A percentile compares a stretch with the other conserved stretches of the same genome.
Conservation (phyloP, 2,113 vertebrate genomes). For the Varanus salvator region DNA sequence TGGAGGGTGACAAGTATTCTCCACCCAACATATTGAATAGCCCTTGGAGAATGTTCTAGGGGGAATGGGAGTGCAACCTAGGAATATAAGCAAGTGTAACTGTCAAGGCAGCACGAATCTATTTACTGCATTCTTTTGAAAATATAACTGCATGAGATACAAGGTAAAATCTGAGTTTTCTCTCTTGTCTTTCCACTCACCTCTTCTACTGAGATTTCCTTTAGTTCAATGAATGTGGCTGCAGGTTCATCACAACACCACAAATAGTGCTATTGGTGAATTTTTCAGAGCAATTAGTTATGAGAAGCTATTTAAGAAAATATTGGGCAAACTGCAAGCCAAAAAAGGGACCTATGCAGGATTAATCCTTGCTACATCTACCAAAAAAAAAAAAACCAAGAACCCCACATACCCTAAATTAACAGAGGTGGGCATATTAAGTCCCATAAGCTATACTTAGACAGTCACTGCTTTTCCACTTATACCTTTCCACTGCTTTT, state of each 20-base stretch:
- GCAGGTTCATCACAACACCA: background rate
- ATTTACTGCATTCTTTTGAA: background rate
- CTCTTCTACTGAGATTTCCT: background rate
- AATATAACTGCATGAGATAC: background rate
- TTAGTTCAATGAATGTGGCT: background rate
- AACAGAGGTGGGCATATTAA: background rate
- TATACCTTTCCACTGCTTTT: background rate
- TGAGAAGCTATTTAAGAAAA: background rate
- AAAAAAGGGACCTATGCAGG: background rate
- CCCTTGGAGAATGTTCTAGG: too few species aligned
- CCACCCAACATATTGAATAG: too few species aligned
- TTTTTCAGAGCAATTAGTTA: background rate
- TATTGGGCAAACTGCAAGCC: background rate
- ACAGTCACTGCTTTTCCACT: background rate
- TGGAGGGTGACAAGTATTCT: too few species aligned
- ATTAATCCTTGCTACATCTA: background rate
- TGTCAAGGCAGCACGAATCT: background rate
- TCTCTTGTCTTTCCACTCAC: background rate
- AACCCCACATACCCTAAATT: background rate
- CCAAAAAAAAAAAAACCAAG: too few species aligned
- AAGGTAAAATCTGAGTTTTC: background rate
- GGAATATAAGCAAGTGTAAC: background rate
- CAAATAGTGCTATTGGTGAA: background rate
- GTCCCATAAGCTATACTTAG: background rate
- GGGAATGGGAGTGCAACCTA: too few species aligned